Conservation (phyloP, 35 echinoderm and acorn worm species). For the Eucidaris tribuloides region DNA sequence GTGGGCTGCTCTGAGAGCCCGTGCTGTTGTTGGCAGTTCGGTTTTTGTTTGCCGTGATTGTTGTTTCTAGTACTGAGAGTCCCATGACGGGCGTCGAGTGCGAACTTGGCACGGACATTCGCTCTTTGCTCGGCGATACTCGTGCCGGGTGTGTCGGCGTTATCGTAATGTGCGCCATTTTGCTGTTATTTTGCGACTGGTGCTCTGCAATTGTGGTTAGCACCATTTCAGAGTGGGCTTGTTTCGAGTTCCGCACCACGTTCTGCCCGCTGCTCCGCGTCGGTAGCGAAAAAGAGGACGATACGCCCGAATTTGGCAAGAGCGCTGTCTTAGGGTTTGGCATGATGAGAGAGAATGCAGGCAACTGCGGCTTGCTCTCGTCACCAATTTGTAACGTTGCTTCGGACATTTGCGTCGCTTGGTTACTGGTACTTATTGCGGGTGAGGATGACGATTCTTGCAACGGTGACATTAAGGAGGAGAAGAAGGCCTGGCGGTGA, state of each 20-base stretch:
- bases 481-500: constrained; percentile 54
- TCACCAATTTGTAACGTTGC: constrained; percentile 53
- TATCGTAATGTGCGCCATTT: constrained; percentile 12
- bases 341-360: constrained; percentile 58
- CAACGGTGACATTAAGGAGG: constrained; percentile 32
- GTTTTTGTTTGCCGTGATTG: neutral
- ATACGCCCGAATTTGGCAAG: neutral
- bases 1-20: constrained; percentile 22
- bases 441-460: neutral
- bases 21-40: constrained; percentile 17
- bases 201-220: constrained; percentile 27
- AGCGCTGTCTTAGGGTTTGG: constrained; percentile 48
- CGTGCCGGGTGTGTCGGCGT: neutral
- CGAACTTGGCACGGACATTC: constrained; percentile 4
- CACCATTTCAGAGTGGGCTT: neutral
- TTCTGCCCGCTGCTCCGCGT: neutral
- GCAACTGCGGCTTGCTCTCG: constrained; percentile 3
- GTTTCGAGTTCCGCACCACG: neutral
- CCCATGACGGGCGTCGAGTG: neutral
- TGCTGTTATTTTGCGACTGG: neutral
- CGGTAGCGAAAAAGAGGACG: constrained; percentile 27
- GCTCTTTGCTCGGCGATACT: neutral
- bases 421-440: constrained; percentile 1
- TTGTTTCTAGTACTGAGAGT: neutral
- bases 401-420: constrained; percentile 46